phyloP scores from a whole-genome alignment of 2,797 vertebrate genomes.

The Enteromius viviparus region DNA sequence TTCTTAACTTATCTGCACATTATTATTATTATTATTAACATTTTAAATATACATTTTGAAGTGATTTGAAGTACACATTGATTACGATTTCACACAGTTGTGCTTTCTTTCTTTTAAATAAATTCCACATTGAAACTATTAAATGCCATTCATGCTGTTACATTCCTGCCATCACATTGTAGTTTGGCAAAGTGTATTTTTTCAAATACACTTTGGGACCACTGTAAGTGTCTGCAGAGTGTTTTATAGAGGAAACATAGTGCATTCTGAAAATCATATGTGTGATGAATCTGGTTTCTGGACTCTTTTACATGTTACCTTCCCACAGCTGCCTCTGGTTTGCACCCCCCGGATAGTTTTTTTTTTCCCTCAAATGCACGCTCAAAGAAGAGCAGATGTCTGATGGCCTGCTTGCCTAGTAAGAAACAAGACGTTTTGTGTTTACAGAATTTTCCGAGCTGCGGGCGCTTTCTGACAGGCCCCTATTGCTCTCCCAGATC shows the following conservation, averaged over 20 bases:
- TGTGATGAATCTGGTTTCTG: slow-evolving; percentile 59
- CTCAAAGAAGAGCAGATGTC: slow-evolving; percentile 46
- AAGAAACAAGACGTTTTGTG: slow-evolving; percentile 66
- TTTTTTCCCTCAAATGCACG: slow-evolving; percentile 26
- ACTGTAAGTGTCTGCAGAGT: slow-evolving; percentile 37
- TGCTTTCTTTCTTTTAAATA: slow-evolving; percentile 1
- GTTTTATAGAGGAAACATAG: slow-evolving; percentile 44
- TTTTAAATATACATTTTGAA: not conserved
- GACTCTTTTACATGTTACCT: slow-evolving; percentile 30
- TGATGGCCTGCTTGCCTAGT: slow-evolving; percentile 49
- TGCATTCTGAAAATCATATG: slow-evolving; percentile 28
- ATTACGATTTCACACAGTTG: not conserved
- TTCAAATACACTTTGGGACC: slow-evolving; percentile 5
- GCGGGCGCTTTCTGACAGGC: slow-evolving; percentile 72
- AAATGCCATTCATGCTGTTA: not conserved
- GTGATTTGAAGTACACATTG: not conserved
- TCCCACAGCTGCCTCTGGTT: slow-evolving; percentile 43
- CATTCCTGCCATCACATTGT: slow-evolving; percentile 1
- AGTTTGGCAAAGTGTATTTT: not conserved
- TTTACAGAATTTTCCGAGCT: slow-evolving; percentile 79
- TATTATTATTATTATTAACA: not conserved
- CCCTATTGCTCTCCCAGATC: slow-evolving; percentile 59
- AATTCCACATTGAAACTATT: slow-evolving; percentile 14
- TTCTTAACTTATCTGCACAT: not conserved
- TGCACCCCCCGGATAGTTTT: slow-evolving; percentile 40